phyloP scores from a whole-genome alignment of 1,140 invertebrate genomes.

The Heliconius hewitsoni region DNA sequence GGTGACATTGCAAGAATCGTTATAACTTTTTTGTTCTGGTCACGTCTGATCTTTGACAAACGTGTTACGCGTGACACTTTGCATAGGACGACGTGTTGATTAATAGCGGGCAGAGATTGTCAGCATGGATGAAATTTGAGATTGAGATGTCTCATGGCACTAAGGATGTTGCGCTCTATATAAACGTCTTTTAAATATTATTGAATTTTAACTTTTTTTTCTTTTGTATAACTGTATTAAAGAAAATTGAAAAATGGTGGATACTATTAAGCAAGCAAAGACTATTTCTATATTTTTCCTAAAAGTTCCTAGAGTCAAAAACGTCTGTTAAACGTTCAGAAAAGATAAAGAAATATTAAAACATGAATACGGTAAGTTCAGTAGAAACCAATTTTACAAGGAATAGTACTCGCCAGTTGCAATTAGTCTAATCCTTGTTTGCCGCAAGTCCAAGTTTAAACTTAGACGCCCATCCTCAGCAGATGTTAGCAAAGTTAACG shows the following conservation, averaged over 20 bases:
- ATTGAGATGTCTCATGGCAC: constrained; percentile 21
- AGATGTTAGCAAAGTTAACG: neutral
- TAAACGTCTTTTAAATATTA: neutral
- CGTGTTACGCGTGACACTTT: constrained; percentile 30
- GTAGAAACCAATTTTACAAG: neutral
- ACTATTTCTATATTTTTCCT: too few relatives aligned
- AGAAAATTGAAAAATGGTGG: too few relatives aligned
- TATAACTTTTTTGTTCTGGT: constrained; percentile 43
- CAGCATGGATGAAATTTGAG: neutral
- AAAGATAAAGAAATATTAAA: too few relatives aligned
- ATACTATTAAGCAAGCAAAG: too few relatives aligned
- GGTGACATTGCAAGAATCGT: constrained; percentile 59
- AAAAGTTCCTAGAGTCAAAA: too few relatives aligned
- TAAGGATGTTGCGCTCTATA: neutral
- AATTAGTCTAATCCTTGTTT: constrained; percentile 1
- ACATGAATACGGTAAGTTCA: neutral
- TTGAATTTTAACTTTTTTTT: neutral
- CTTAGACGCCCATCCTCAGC: constrained; percentile 5
- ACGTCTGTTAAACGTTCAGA: too few relatives aligned
- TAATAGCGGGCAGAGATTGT: constrained; percentile 36
- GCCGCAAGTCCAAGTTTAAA: neutral
- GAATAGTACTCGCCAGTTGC: neutral
- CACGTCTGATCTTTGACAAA: constrained; percentile 44
- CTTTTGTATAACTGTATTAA: too few relatives aligned
- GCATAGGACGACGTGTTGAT: constrained; percentile 40